Percentiles rank a stretch among this genome's conserved stretches.
These are phyloP conservation scores for Neogale vison DNA, from an alignment of 2,113 vertebrate species.

Conservation along the genomic window DNA sequence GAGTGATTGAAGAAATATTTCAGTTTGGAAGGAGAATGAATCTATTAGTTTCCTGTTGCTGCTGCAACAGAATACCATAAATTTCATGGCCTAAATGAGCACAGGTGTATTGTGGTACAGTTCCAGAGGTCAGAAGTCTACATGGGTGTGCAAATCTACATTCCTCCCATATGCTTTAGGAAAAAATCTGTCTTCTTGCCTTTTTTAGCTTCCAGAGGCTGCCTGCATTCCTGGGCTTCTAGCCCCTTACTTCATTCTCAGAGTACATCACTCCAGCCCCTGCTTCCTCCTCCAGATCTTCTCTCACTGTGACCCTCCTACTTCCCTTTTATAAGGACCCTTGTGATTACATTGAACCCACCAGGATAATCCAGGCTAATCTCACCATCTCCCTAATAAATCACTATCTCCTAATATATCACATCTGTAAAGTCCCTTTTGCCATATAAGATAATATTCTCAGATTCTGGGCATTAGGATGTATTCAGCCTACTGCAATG, in stretches of 20 bases:
- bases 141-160: background rate
- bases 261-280: background rate
- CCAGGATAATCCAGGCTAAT: background rate
- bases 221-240: background rate
- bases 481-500: background rate
- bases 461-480: background rate
- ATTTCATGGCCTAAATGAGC: background rate
- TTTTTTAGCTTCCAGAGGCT: background rate
- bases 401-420: background rate
- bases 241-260: background rate
- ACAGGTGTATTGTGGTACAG: background rate
- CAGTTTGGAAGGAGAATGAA: background rate
- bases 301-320: background rate
- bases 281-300: background rate
- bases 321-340: background rate
- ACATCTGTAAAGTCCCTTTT: background rate
- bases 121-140: background rate
- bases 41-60: conserved; percentile 1
- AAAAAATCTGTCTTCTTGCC: background rate
- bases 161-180: background rate
- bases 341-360: background rate
- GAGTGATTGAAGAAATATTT: conserved; percentile 3
- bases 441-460: background rate
- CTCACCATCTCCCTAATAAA: background rate
- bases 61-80: background rate